Base-by-base conservation (phyloP, 2,888 invertebrate genomes). In the Platycnemis pennipes region DNA sequence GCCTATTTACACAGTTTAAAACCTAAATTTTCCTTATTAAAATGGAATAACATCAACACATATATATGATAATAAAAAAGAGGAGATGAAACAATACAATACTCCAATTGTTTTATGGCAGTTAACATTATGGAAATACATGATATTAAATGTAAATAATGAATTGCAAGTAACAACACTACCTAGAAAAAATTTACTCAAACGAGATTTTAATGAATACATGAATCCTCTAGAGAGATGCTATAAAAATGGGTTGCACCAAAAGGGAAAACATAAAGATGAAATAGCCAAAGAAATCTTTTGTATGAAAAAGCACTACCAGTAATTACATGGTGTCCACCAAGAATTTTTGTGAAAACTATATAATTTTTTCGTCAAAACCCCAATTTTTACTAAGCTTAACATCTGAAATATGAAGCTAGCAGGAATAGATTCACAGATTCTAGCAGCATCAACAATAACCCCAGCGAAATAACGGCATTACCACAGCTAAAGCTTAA, bases 161-260 rank as follows among this genome's bases (percentile, higher is more conserved):
- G 95, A 96, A 96, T 95, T 95, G n/a, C 95, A 95, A 96, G 96
- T 95, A 96, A 96, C 96, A 96, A 96, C 96, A 96, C 96, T 31
- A 56, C 26, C 8, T n/a, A 69, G 31, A 69, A n/a, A n/a, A n/a
- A n/a, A n/a, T n/a, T n/a, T n/a, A 69, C n/a, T 69, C 31, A 69
- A 69, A 69, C 31, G 69, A 69, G 31, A 22, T 69, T 69, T n/a
- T n/a, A 37, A 11, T 31, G 13, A 77, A 77, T 77, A 77, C 77
- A 77, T 37, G 11, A 77, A 77, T 77, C 77, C 77, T 77, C 77
- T 37, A 37, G 31, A 77, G 13, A 37, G 37, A 77, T 77, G 77
- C 11, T 31, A 26, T 77, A 16, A 13, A 37, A 77, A 77, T 37
- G 16, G 77, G 77, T 11, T 11, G 77, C 37, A 37, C 5, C 31